phyloP scores from a whole-genome alignment of 2,113 vertebrate genomes.

The Paramisgurnus dabryanus region DNA sequence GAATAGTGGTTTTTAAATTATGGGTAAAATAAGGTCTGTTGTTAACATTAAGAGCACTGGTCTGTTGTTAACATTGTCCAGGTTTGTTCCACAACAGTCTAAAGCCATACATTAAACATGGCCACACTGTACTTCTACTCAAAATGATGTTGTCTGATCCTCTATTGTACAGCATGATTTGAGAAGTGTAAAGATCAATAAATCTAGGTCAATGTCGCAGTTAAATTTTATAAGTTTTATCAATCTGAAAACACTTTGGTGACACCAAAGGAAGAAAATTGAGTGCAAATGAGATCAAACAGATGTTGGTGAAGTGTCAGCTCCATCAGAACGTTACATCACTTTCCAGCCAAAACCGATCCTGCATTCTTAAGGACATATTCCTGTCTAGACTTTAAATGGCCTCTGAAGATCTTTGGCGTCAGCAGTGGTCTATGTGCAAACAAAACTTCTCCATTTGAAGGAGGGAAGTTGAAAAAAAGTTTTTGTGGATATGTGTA shows the following conservation, averaged over 20 bases:
- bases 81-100: no score
- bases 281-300: neutral
- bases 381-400: neutral
- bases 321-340: neutral
- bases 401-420: neutral
- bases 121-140: neutral
- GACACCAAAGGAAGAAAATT: neutral
- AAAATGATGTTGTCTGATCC: no score
- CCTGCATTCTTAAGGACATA: neutral
- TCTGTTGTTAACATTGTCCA: no score
- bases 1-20: neutral
- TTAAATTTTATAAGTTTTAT: neutral
- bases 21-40: neutral
- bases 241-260: neutral
- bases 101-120: no score
- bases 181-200: neutral
- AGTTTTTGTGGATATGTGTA: neutral
- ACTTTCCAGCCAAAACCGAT: neutral
- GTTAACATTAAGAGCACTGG: neutral
- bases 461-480: neutral
- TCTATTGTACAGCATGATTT: no score
- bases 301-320: neutral
- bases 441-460: neutral
- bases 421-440: constrained; percentile 1
- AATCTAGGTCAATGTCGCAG: no score